Evolutionary conservation across 2,888 invertebrate species (phyloP), one percentile per base, ranked within the genome.

Genomic region (Eupithecia vulgata): DNA sequence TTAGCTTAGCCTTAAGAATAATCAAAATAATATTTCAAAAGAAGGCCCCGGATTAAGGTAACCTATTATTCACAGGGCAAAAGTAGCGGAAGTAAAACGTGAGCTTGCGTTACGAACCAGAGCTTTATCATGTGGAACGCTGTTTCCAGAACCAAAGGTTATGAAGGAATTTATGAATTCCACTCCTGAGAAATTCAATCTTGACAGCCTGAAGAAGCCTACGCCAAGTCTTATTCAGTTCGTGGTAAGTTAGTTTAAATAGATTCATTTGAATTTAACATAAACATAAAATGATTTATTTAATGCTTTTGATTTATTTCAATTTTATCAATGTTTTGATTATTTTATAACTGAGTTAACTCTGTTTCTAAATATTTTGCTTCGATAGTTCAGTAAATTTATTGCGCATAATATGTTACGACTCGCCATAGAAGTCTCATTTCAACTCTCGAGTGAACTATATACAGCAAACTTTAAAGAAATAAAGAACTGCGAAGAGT

Each of bases 81-180:
- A 96, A 87, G 94, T 96, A 69, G 86, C 95, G 21, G 94, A 95
- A 68, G 94, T 96, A 1, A 96, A 96, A 88, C 95, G 96, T 52
- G 97, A 98, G 88, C 83, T 97, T 70, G 90, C 93, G 13, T 93
- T 98, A 57, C 95, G 97, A 15, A 95, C 92, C 67, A 96, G 97
- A 84, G 97, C 97, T 0, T 83, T 97, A 40, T 84, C 92, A 1
- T 90, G 90, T 78, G 95, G 96, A 75, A 87, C 93, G 80, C 87
- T 87, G 68, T 98, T 98, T 88, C 97, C 98, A 6, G 96, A 96
- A 79, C 95, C 97, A 80, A 95, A 95, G 81, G 91, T 97, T 37
- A 96, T 97, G 85, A 95, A 96, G 68, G 98, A 98, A 89, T 98
- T 96, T 89, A 90, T 97, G 65, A 88, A 93, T 59, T 90, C 93